Base-by-base conservation (phyloP, 1,140 invertebrate species). In the Philopotamus ludificatus region DNA sequence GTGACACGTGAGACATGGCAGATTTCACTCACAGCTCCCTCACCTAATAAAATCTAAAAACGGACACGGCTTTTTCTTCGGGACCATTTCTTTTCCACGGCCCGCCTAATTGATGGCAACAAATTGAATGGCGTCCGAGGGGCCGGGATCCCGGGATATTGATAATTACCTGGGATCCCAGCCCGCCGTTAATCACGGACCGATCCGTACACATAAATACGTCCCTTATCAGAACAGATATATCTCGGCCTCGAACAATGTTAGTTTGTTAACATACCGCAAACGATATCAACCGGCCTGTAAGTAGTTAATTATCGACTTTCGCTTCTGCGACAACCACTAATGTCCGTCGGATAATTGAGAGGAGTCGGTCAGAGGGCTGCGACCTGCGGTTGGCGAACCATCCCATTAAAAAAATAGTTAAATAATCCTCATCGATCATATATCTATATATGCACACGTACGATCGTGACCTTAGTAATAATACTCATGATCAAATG, bases 271-370 rank as follows among this genome's bases (percentile, higher is more conserved):
- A 75, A 76, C 73, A 75, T 76, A 70, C 73, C 66, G 62, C 65
- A 51, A 59, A 69, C 71, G 71, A 68, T 73, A 74, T 74, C 28
- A 72, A 73, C 69, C 71, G 68, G 55, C 58, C 68, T 58, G 68
- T 74, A 74, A 71, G 72, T 73, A 71, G 72, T 73, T 75, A 75
- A 75, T 75, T 75, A 74, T 74, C 67, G 72, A 72, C 71, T 71
- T 70, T 71, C 71, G 67, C 70, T 72, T 53, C 61, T 54, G 66
- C 63, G 68, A 68, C 66, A 61, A 65, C 41, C 62, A 53, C 61
- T 63, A 60, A 66, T 66, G 47, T 60, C 25, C 16, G 28, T 47
- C 28, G 34, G 20, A 67, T 42, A 60, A 57, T 63, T 59, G 47
- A 39, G 49, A 20, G 28, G 16, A 23, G 50, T 58, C 34, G 61